These are phyloP conservation scores for Chiloscyllium plagiosum DNA, from an alignment of 2,113 vertebrate species.

Conservation along the genomic window DNA sequence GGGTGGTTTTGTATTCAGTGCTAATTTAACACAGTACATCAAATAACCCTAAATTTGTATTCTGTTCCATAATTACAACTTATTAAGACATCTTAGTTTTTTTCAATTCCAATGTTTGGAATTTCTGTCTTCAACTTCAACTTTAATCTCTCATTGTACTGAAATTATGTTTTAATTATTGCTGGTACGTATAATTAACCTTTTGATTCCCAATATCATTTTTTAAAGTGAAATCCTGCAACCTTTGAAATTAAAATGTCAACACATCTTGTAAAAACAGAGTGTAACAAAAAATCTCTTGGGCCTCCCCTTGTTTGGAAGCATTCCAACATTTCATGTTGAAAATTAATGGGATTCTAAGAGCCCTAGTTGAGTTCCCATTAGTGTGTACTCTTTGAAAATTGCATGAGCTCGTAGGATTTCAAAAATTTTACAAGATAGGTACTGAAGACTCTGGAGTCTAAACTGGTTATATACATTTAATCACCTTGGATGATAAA, in stretches of 20 bases:
- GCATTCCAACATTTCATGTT: constrained; percentile 20
- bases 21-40: neutral
- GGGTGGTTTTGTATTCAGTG: neutral
- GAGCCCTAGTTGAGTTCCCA: constrained; percentile 10
- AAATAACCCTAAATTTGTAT: neutral
- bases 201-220: neutral
- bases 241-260: neutral
- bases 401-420: constrained; percentile 6
- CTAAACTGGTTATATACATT: neutral
- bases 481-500: constrained; percentile 29
- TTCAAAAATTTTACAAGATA: neutral
- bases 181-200: constrained; percentile 1
- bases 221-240: neutral
- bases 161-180: constrained; percentile 18
- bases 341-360: constrained; percentile 16
- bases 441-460: neutral
- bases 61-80: neutral
- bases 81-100: neutral
- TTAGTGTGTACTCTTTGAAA: constrained; percentile 25
- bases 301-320: constrained; percentile 9
- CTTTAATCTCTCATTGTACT: neutral
- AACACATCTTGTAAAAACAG: neutral
- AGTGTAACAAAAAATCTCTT: neutral
- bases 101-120: neutral
- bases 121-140: neutral